Percentiles rank a stretch among this genome's conserved stretches.
Evolutionary conservation across 2,113 vertebrate genomes (phyloP).

Genomic region (Notiomystis cincta): DNA sequence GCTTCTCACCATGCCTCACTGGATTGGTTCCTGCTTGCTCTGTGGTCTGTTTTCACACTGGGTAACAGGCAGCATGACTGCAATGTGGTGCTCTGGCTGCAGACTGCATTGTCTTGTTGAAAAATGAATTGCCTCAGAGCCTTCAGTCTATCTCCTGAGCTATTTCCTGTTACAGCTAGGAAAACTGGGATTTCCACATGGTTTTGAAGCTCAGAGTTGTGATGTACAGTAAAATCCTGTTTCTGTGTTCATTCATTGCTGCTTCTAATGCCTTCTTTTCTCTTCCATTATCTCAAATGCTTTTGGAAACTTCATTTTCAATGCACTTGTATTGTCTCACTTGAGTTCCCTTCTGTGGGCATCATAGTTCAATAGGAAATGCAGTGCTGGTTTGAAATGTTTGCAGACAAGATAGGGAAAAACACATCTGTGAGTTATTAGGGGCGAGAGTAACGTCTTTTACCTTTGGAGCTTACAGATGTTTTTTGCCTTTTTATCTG

Average conservation of each 20-base stretch:
- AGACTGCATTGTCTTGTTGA: background rate
- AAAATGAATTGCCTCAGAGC: background rate
- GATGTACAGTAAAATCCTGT: background rate
- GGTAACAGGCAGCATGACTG: slow-evolving; percentile 24
- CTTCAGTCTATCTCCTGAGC: background rate
- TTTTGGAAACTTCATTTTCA: background rate
- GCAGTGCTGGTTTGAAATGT: background rate
- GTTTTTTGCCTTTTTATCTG: background rate
- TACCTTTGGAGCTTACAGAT: background rate
- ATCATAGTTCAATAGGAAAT: background rate
- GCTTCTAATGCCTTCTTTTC: background rate
- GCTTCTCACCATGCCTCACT: fast-evolving
- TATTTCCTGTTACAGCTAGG: background rate
- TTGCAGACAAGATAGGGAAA: background rate
- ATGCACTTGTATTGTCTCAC: background rate
- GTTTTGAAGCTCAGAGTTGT: background rate
- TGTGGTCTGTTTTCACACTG: background rate
- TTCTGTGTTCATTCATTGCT: background rate
- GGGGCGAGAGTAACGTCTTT: background rate
- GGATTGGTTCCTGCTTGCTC: background rate
- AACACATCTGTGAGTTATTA: background rate
- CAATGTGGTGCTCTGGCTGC: slow-evolving; percentile 18
- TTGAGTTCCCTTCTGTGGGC: background rate
- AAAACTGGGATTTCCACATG: background rate
- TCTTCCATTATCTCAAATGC: background rate